Base-by-base conservation (phyloP, 2,888 invertebrate species). In the Tetragnatha montana region DNA sequence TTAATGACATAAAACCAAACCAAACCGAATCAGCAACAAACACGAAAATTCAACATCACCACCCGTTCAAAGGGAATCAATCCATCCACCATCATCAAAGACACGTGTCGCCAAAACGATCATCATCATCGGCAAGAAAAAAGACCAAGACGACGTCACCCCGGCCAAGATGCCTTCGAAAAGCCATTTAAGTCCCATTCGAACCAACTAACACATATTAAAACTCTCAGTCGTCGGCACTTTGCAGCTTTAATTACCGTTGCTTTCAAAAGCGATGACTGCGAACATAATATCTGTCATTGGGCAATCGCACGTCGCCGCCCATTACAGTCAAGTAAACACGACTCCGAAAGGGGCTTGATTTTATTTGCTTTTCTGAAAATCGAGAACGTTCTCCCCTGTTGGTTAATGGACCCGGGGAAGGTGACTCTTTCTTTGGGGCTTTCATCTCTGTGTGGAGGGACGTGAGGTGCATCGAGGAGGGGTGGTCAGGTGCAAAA, bases 261-360 rank as follows among this genome's bases (percentile, higher is more conserved):
- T 4, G 51, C 78, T 78, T 78, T 78, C 78, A 78, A 78, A 78
- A 78, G 51, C 78, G 60, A 78, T 78, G 51, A 51, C 78, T 81
- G 14, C 60, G 60, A 21, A 50, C 76, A 50, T 76, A n/a, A n/a
- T 50, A 49, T 60, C 22, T 73, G 73, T 82, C 82, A 51, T 74
- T 73, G 35, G 73, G 74, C 50, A 78, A 74, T 71, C 74, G 49
- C n/a, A 50, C 76, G 50, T 22, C 82, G 14, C 35, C 51, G 51
- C 82, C 60, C 74, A 82, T 82, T 82, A 82, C 74, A 82, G 82
- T 82, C 82, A 82, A 82, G 82, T 74, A 82, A 82, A 82, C 82
- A 82, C 82, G 73, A 51, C 73, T 82, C 35, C 14, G 60, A 50
- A 35, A 60, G 60, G 51, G 74, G 74, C 82, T 82, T 82, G 69